Base-by-base conservation (phyloP, 2,888 invertebrate species). In the Panzeria rudis region DNA sequence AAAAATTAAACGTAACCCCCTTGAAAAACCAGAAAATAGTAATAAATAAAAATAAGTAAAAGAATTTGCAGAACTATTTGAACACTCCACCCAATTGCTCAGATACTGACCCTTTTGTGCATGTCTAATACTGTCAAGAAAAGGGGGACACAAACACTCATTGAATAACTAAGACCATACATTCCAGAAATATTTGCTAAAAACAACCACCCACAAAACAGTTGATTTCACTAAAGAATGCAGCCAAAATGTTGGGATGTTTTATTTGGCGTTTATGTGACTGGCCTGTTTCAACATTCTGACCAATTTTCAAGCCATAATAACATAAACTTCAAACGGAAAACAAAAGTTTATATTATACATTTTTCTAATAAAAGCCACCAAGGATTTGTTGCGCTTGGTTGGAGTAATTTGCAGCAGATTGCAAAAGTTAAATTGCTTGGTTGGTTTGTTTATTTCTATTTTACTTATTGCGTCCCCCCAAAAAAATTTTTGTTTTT, bases 371-470 rank as follows among this genome's bases (percentile, higher is more conserved):
- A 38, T 56, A 76, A 44, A 47, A 62, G 61, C n/a, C 41, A 56
- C 9, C 44, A 59, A 41, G 68, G 64, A 85, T 85, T 85, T 85
- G 82, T 85, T 85, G 82, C 81, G 84, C 78, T 83, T 87, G 84
- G 83, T 81, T 87, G 87, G 84, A 87, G 87, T 89, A 89, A 89
- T 87, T 85, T 88, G 87, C 88, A 88, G 90, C 90, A 90, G 89
- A 90, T 90, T 90, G 90, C 89, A 85, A 89, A 90, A 90, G 90
- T 90, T 90, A 89, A 90, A 90, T 90, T 90, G 90, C 88, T 90
- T 88, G 90, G 76, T 83, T 82, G 54, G 54, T 82, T 52, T 62
- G 59, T 82, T 82, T 75, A 61, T 78, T 59, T 44, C 1, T 20
- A 38, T 64, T 75, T 71, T 4, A 17, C 9, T 41, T 9, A 87